Evolutionary conservation across 2,888 invertebrate species (phyloP).

Genomic region (Geotrupes spiniger): DNA sequence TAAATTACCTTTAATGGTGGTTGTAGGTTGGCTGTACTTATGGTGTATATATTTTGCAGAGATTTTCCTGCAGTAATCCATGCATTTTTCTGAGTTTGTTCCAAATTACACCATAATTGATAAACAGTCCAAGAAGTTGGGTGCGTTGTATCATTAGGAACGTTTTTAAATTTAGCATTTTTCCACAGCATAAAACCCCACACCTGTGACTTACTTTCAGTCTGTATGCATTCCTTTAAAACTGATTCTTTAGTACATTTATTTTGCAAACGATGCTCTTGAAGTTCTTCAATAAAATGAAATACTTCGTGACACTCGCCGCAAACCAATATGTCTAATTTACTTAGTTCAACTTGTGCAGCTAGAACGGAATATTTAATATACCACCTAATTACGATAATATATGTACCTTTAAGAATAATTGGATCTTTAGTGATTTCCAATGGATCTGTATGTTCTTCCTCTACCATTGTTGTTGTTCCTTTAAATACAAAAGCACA

Average conservation of each 20-base stretch:
- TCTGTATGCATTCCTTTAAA: slow-evolving; percentile 61
- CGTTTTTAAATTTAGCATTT: slow-evolving; percentile 55
- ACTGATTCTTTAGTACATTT: slow-evolving; percentile 62
- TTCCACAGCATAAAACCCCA: slow-evolving; percentile 87
- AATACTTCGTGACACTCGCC: slow-evolving; percentile 79
- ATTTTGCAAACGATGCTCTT: slow-evolving; percentile 65
- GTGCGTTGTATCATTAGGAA: slow-evolving; percentile 50
- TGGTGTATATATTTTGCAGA: slow-evolving; percentile 68
- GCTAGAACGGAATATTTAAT: slow-evolving; percentile 51
- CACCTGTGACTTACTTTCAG: slow-evolving; percentile 77
- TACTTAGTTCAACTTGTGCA: slow-evolving; percentile 73
- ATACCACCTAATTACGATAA: too few relatives aligned
- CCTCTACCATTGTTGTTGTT: slow-evolving; percentile 22
- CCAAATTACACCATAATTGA: slow-evolving; percentile 81
- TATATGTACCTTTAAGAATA: slow-evolving; percentile 34
- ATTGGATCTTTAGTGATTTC: slow-evolving; percentile 33
- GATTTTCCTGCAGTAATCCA: slow-evolving; percentile 80
- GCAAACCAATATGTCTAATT: slow-evolving; percentile 76
- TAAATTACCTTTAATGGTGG: slow-evolving; percentile 1
- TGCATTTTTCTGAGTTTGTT: slow-evolving; percentile 67
- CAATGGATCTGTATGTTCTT: slow-evolving; percentile 21
- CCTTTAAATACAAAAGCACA: slow-evolving; percentile 3
- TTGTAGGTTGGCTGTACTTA: slow-evolving; percentile 66
- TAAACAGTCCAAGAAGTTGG: slow-evolving; percentile 72
- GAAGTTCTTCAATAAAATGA: slow-evolving; percentile 76